These are phyloP conservation scores for Oreortyx pictus DNA, from an alignment of 2,797 vertebrate genomes.

Conservation along the genomic window DNA sequence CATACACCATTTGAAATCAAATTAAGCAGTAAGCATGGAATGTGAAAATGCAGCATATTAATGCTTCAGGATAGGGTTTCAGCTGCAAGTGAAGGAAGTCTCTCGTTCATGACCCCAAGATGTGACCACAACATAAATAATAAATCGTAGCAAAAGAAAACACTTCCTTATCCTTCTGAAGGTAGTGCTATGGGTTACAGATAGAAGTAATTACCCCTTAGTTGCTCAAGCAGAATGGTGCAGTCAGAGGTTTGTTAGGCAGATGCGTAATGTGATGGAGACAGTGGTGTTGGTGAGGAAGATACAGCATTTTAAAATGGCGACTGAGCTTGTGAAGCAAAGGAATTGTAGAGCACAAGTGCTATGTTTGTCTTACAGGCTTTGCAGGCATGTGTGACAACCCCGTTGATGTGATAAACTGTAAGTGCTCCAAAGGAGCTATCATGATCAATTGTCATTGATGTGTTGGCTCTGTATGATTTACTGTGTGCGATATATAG, in stretches of 20 bases:
- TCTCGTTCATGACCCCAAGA: neutral
- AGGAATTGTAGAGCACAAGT: neutral
- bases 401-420: conserved; percentile 11
- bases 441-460: conserved; percentile 11
- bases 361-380: neutral
- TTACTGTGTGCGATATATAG: neutral
- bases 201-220: neutral
- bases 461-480: neutral
- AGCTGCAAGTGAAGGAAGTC: neutral
- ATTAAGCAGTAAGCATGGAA: conserved; percentile 52
- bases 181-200: neutral
- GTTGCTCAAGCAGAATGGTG: neutral
- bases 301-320: neutral
- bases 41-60: conserved; percentile 47
- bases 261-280: neutral
- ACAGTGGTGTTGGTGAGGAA: neutral
- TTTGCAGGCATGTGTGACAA: neutral
- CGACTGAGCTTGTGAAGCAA: neutral
- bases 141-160: neutral
- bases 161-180: neutral
- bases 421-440: conserved; percentile 10
- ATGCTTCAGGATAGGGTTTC: conserved; percentile 34
- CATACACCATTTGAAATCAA: conserved; percentile 65
- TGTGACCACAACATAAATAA: conserved; percentile 36
- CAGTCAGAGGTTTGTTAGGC: neutral